Percentiles rank a stretch among this genome's conserved stretches.
phyloP scores from a whole-genome alignment of 2,888 invertebrate genomes.

The Tethea ocularis region DNA sequence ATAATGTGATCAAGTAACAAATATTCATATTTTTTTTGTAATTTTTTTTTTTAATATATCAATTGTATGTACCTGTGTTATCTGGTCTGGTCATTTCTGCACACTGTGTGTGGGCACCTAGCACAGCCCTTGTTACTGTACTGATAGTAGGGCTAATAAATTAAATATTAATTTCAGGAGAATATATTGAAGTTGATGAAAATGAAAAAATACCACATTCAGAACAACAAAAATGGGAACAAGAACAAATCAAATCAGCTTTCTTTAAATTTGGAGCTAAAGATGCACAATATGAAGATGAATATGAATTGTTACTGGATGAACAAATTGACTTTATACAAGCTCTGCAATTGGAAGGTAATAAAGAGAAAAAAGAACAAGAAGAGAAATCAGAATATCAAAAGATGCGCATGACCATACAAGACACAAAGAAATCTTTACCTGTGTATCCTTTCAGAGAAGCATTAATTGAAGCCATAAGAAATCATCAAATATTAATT shows the following conservation, averaged over 20 bases:
- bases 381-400: slow-evolving; percentile 86
- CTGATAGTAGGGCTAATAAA: neutral
- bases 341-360: slow-evolving; percentile 91
- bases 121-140: too few relatives aligned
- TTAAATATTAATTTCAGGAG: slow-evolving; percentile 66
- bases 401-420: slow-evolving; percentile 90
- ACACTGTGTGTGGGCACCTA: too few relatives aligned
- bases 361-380: slow-evolving; percentile 82
- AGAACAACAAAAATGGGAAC: slow-evolving; percentile 98
- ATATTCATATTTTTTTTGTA: too few relatives aligned
- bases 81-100: too few relatives aligned
- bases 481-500: slow-evolving; percentile 94
- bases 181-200: slow-evolving; percentile 93
- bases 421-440: slow-evolving; percentile 95
- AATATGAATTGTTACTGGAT: slow-evolving; percentile 96
- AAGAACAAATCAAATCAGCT: slow-evolving; percentile 97
- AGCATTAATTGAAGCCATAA: slow-evolving; percentile 95
- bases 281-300: slow-evolving; percentile 89
- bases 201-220: slow-evolving; percentile 92
- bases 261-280: slow-evolving; percentile 96
- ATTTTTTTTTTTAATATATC: too few relatives aligned
- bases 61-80: too few relatives aligned
- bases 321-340: slow-evolving; percentile 99
- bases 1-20: too few relatives aligned
- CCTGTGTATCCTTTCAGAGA: slow-evolving; percentile 97